Percentiles rank a stretch among this genome's conserved stretches.
Conservation (phyloP, 2,888 invertebrate species). For the Plusia festucae region DNA sequence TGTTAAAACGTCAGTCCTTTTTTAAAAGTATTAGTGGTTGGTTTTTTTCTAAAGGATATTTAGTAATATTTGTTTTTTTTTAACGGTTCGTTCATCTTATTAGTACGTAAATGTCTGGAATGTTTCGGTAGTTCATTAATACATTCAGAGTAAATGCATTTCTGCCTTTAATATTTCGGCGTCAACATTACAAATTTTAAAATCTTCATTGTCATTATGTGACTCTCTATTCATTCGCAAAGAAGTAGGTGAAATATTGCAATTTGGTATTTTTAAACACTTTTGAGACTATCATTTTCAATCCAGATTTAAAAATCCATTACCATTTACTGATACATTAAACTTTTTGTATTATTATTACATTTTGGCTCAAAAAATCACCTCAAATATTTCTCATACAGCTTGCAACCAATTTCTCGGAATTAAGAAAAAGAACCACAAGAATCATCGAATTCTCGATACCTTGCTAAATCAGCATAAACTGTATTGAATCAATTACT, state of each 20-base stretch:
- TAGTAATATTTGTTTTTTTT: constrained; percentile 26
- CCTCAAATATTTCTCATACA: not conserved
- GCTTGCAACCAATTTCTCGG: not conserved
- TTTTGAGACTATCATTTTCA: too few species aligned
- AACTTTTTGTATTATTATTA: not conserved
- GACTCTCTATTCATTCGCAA: too few species aligned
- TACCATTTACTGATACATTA: not conserved
- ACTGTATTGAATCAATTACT: constrained; percentile 51
- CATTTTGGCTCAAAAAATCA: not conserved
- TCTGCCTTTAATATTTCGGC: not conserved
- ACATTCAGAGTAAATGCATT: not conserved
- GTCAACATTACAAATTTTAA: not conserved
- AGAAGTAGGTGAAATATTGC: too few species aligned
- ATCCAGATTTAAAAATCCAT: not conserved
- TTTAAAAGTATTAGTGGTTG: constrained; percentile 29
- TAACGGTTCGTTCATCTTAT: constrained; percentile 36
- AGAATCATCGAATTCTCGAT: constrained; percentile 14
- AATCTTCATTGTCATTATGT: not conserved
- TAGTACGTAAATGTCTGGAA: constrained; percentile 31
- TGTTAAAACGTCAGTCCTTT: constrained; percentile 47
- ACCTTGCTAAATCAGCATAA: constrained; percentile 43
- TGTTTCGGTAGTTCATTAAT: constrained; percentile 18
- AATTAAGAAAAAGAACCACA: not conserved
- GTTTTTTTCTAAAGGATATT: constrained; percentile 18
- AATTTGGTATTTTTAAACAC: too few species aligned